phyloP scores from a whole-genome alignment of 2,113 vertebrate species.

The Vulpes vulpes region DNA sequence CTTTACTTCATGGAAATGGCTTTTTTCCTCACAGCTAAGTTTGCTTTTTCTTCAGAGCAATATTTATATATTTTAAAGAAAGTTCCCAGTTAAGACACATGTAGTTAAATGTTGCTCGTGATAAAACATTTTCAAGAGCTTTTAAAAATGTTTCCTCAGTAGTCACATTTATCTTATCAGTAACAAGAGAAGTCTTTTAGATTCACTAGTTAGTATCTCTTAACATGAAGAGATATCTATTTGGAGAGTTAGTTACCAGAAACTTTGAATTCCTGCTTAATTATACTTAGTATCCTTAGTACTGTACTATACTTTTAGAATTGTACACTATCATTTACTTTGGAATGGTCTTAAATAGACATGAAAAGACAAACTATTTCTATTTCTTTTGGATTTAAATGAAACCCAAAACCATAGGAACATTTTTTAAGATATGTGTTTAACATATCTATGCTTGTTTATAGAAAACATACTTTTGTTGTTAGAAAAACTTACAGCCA shows the following conservation, averaged over 20 bases:
- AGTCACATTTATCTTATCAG: conserved; percentile 36
- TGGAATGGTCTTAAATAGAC: conserved; percentile 54
- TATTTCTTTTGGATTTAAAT: conserved; percentile 31
- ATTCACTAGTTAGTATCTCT: conserved; percentile 22
- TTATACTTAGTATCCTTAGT: conserved; percentile 19
- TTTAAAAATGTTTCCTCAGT: neutral
- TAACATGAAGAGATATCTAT: neutral
- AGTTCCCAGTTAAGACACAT: neutral
- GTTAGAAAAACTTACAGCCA: neutral
- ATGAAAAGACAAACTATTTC: conserved; percentile 37
- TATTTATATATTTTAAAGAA: conserved; percentile 42
- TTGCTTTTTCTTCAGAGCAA: neutral
- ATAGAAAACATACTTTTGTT: neutral
- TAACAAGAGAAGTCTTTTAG: conserved; percentile 27
- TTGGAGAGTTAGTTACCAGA: conserved; percentile 35
- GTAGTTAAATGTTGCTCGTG: neutral
- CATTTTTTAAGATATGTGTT: neutral
- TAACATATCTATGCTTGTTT: conserved; percentile 39
- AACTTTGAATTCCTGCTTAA: conserved; percentile 56
- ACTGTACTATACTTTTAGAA: conserved; percentile 5
- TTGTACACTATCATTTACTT: conserved; percentile 28
- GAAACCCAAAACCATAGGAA: neutral
- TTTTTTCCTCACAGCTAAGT: neutral
- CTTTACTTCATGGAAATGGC: conserved; percentile 40
- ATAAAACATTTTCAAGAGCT: conserved; percentile 56